phyloP scores from a whole-genome alignment of 2,797 vertebrate genomes.

The Siniperca undulata region DNA sequence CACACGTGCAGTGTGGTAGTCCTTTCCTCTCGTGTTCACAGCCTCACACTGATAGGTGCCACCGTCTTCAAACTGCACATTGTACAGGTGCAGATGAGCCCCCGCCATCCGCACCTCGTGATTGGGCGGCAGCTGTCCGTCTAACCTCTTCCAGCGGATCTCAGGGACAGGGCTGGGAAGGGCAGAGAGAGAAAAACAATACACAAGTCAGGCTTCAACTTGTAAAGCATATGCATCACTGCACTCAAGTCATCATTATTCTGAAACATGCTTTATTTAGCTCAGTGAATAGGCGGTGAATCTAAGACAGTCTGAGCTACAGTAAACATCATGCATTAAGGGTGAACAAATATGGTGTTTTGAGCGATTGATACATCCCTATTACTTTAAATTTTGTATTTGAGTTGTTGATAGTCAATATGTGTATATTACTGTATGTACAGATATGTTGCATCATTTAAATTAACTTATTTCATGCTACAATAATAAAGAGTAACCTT shows the following conservation, averaged over 20 bases:
- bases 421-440: neutral
- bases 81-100: slow-evolving; percentile 91
- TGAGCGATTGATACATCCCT: neutral
- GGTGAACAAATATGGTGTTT: neutral
- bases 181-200: slow-evolving; percentile 6
- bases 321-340: neutral
- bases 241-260: slow-evolving; percentile 19
- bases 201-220: neutral
- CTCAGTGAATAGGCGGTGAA: neutral
- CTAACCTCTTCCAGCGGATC: slow-evolving; percentile 92
- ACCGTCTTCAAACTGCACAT: slow-evolving; percentile 93
- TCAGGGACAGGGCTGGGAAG: slow-evolving; percentile 92
- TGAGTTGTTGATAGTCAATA: neutral
- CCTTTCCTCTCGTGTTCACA: slow-evolving; percentile 93
- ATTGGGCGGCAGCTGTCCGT: slow-evolving; percentile 87
- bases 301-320: neutral
- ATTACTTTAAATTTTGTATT: neutral
- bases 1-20: slow-evolving; percentile 89
- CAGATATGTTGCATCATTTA: neutral
- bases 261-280: slow-evolving; percentile 16
- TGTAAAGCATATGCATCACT: neutral
- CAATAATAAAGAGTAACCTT: neutral
- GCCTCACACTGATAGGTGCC: slow-evolving; percentile 94
- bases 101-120: slow-evolving; percentile 91
- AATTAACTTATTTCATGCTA: neutral